Evolutionary conservation across 2,797 vertebrate genomes (phyloP).

Genomic region (Anguilla marmorata): DNA sequence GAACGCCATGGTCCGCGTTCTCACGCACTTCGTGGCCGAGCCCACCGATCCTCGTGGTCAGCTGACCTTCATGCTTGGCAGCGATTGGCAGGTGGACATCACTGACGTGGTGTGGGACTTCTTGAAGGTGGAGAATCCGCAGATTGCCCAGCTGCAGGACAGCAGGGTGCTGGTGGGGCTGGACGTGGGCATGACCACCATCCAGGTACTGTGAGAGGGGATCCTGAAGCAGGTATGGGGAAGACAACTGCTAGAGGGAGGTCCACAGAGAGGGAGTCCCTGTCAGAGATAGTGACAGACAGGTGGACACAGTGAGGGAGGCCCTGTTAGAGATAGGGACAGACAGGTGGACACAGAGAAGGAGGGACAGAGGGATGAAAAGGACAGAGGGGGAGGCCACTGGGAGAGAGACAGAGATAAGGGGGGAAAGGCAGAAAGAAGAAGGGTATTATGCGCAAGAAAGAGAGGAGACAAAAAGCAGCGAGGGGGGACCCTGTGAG

Average conservation of each 20-base stretch:
- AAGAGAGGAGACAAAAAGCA: neutral
- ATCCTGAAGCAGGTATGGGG: slow-evolving; percentile 17
- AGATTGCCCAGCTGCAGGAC: slow-evolving; percentile 80
- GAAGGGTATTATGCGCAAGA: neutral
- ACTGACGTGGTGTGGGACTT: slow-evolving; percentile 88
- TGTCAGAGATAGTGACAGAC: neutral
- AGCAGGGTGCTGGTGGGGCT: slow-evolving; percentile 80
- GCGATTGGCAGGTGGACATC: slow-evolving; percentile 92
- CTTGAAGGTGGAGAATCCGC: slow-evolving; percentile 85
- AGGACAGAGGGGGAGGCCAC: neutral
- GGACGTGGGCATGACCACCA: slow-evolving; percentile 86
- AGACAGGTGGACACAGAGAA: neutral
- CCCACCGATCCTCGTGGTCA: slow-evolving; percentile 76
- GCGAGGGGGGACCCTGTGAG: neutral
- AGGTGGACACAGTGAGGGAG: neutral
- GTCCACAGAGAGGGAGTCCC: too few relatives aligned
- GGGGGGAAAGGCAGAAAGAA: neutral
- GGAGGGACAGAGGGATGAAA: neutral
- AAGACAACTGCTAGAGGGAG: neutral
- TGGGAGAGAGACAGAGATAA: neutral
- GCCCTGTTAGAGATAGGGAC: neutral
- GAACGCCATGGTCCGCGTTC: slow-evolving; percentile 84
- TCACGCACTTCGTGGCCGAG: slow-evolving; percentile 89
- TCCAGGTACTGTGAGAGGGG: slow-evolving; percentile 77
- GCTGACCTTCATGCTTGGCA: slow-evolving; percentile 80